These are phyloP conservation scores for Brevimyrus niger DNA, from an alignment of 2,113 vertebrate species.

Conservation along the genomic window DNA sequence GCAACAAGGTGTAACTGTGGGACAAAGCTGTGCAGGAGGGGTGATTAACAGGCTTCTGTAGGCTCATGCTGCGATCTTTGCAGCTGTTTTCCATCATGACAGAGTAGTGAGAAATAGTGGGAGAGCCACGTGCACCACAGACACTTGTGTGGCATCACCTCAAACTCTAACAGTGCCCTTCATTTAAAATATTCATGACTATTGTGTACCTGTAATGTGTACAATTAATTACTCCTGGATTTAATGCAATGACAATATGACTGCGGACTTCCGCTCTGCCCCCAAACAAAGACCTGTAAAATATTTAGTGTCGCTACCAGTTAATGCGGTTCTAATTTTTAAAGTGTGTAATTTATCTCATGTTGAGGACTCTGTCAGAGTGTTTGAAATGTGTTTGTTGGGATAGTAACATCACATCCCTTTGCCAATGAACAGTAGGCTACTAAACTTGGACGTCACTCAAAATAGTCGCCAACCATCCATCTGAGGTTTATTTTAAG, in stretches of 20 bases:
- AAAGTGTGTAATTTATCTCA: background rate
- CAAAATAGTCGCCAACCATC: background rate
- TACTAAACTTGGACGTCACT: background rate
- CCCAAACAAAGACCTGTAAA: background rate
- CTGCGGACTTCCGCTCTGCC: background rate
- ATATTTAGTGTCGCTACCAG: background rate
- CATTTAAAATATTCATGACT: background rate
- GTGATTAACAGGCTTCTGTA: background rate
- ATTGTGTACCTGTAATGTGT: background rate
- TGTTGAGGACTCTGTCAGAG: background rate
- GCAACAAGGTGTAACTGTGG: background rate
- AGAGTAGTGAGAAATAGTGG: background rate
- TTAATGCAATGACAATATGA: background rate
- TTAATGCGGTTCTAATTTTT: background rate
- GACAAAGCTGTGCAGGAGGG: background rate
- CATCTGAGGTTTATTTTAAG: slow-evolving; percentile 1
- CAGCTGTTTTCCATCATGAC: background rate
- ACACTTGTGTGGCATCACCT: background rate
- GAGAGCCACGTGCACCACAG: background rate
- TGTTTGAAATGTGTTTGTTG: slow-evolving; percentile 1
- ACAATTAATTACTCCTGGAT: background rate
- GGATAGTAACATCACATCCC: background rate
- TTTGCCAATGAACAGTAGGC: background rate
- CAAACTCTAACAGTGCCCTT: background rate
- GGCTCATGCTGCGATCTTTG: background rate